Percentiles rank a stretch among this genome's conserved stretches.
These are phyloP conservation scores for Drymonia ruficornis DNA, from an alignment of 2,888 invertebrate species.

Conservation along the genomic window DNA sequence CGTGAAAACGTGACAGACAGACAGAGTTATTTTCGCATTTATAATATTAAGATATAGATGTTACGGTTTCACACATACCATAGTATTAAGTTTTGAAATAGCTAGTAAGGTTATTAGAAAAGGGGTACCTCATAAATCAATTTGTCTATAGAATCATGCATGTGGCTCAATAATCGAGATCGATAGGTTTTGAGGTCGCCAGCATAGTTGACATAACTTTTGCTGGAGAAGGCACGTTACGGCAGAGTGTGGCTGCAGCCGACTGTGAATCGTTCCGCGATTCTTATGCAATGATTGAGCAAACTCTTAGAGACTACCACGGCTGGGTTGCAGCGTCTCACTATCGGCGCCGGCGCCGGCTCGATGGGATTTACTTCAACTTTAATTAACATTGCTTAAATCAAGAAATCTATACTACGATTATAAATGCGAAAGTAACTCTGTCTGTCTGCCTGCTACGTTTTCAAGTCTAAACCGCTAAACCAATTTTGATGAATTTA, in stretches of 20 bases:
- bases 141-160: conserved; percentile 6
- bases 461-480: too few relatives aligned
- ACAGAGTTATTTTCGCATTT: too few relatives aligned
- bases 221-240: conserved; percentile 40
- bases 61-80: too few relatives aligned
- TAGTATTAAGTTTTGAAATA: too few relatives aligned
- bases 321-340: background rate
- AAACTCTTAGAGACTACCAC: conserved; percentile 40
- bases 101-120: too few relatives aligned
- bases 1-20: too few relatives aligned
- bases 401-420: too few relatives aligned
- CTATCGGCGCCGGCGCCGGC: background rate
- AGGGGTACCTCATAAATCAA: background rate
- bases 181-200: conserved; percentile 31
- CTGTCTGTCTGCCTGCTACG: too few relatives aligned
- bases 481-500: too few relatives aligned
- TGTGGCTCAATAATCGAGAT: conserved; percentile 24
- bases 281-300: conserved; percentile 62
- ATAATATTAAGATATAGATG: too few relatives aligned
- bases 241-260: conserved; percentile 38
- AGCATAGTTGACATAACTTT: conserved; percentile 37
- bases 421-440: too few relatives aligned
- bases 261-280: conserved; percentile 49
- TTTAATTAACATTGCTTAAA: too few relatives aligned
- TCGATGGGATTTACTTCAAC: background rate